Evolutionary conservation across 2,888 invertebrate species (phyloP), one percentile per base, ranked within the genome.

Genomic region (Cerceris rybyensis): DNA sequence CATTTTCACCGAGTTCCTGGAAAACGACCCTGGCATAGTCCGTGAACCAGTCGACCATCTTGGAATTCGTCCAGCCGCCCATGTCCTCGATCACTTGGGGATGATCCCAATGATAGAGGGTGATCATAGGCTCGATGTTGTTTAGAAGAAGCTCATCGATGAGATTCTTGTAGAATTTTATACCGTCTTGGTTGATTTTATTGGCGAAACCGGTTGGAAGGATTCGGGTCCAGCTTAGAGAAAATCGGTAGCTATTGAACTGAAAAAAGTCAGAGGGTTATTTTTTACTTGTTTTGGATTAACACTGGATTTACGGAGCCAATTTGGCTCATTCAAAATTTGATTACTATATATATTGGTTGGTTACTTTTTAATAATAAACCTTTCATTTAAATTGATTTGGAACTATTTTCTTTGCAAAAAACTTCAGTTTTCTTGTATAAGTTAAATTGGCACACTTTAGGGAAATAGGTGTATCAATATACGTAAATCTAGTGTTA

Each of bases 41-140:
- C 17, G 93, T 94, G 85, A 94, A 96, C 77, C 94, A 93, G 49
- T 95, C 95, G n/a, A 95, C 93, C 2, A 96, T 94, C 81, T 94
- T 93, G 0, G 94, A 94, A 89, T 95, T 96, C 0, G 94, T 93
- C 95, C 95, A 96, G 5, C 96, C 96, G 39, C 95, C 96, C 69
- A 95, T 91, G 54, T 95, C 94, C 89, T 96, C 95, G 54, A 96
- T 87, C 49, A 92, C 93, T 86, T 95, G 95, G 7, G 96, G 96
- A 67, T 96, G 90, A 78, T 96, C 96, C 95, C 96, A 96, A 82
- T 96, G 96, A 87, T 95, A 95, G 70, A 96, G 94, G 2, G 96
- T 95, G 0, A 95, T 94, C 94, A 95, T 94, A 0, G 96, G 96
- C 42, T 95, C 94, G 50, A 97, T 95, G 61, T 95, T 95, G 80